phyloP scores from a whole-genome alignment of 2,888 invertebrate genomes.

The Caenorhabditis wallacei region DNA sequence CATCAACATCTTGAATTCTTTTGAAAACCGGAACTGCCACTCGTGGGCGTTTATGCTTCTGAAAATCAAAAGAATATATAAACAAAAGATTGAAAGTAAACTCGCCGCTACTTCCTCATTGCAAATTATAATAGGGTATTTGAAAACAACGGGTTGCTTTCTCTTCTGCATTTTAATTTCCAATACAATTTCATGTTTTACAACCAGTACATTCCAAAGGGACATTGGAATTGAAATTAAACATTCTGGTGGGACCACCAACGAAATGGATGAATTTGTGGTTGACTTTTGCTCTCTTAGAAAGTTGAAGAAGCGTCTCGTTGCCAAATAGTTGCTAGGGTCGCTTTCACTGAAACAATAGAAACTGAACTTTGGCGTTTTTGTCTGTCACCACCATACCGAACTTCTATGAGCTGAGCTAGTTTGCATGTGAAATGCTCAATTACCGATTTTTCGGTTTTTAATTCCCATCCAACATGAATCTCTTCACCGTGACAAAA shows the following conservation, averaged over 20 bases:
- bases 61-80: neutral
- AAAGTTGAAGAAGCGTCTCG: slow-evolving; percentile 39
- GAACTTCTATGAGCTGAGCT: slow-evolving; percentile 50
- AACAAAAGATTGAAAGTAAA: neutral
- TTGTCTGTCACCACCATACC: slow-evolving; percentile 37
- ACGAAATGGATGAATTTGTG: slow-evolving; percentile 32
- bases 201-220: slow-evolving; percentile 72
- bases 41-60: slow-evolving; percentile 53
- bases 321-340: slow-evolving; percentile 67
- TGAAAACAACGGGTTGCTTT: slow-evolving; percentile 64
- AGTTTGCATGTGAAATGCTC: slow-evolving; percentile 61
- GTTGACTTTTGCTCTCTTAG: slow-evolving; percentile 53
- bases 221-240: slow-evolving; percentile 71
- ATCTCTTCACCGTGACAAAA: slow-evolving; percentile 71
- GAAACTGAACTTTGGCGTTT: slow-evolving; percentile 22
- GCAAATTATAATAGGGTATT: slow-evolving; percentile 71
- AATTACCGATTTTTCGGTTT: slow-evolving; percentile 60
- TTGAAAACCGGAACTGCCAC: slow-evolving; percentile 46
- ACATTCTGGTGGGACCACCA: slow-evolving; percentile 66
- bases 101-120: slow-evolving; percentile 69
- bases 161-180: slow-evolving; percentile 67
- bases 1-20: slow-evolving; percentile 71
- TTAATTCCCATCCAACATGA: slow-evolving; percentile 68
- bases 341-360: slow-evolving; percentile 68
- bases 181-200: slow-evolving; percentile 65